Base-by-base conservation (phyloP, 2,797 vertebrate species). In the Oreochromis grahami region DNA sequence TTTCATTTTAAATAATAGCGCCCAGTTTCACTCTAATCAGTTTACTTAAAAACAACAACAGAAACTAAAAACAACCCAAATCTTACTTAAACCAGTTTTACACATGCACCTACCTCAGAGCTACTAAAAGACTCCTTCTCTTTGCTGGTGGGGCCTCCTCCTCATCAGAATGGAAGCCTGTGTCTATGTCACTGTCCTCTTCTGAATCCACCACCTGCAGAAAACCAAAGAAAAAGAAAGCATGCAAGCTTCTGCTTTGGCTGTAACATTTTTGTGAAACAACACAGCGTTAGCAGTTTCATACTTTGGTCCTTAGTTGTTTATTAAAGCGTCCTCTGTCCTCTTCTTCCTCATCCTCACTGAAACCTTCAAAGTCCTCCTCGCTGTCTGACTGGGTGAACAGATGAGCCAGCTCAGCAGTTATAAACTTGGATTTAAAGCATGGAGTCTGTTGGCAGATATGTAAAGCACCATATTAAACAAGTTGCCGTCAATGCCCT, bases 371-470 rank as follows among this genome's bases (percentile, higher is more conserved):
- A 83, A 99, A 99, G 11, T 92, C 97, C 81, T 97, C 95, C 85
- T 98, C 97, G 21, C 97, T 97, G 92, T 98, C 98, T 0, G 97
- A 97, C 84, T 99, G 97, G 79, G 96, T 96, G 94, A 99, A 99
- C 92, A 98, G 95, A 80, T 84, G 96, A 48, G 63, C 95, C 82
- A 98, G 94, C 83, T 98, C 97, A 4, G 97, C 95, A 0, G 97
- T 97, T 80, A 98, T 97, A 78, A 95, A 97, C 72, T 95, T 95
- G 79, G 98, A 96, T 87, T 93, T 97, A 84, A 97, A 96, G 36
- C 9, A 77, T 51, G 88, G 53, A 14, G 85, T 92, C 97, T 98
- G 93, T 79, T 84, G 84, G 52, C 82, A 84, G 72, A 91, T 8
- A 60, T 6, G 41, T 12, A 2, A 14, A 63, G 14, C 19, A 52